Evolutionary conservation across 1,140 invertebrate species (phyloP).

Genomic region (Cherax quadricarinatus): DNA sequence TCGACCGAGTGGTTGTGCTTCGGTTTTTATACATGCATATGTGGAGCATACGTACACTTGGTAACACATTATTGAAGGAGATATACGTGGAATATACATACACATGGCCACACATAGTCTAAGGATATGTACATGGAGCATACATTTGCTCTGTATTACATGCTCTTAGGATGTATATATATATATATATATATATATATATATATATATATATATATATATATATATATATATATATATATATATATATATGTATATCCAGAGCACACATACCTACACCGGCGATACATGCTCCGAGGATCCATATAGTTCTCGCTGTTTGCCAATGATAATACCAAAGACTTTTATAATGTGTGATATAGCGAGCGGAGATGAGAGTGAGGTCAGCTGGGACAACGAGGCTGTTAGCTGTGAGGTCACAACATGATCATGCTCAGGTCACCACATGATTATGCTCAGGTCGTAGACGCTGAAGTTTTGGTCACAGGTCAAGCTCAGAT

Average conservation of each 20-base stretch:
- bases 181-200: not conserved
- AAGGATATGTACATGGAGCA: not conserved
- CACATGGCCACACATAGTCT: not conserved
- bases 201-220: no score
- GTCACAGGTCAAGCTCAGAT: no score
- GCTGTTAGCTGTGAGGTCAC: no score
- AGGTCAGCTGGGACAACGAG: no score
- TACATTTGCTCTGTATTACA: not conserved
- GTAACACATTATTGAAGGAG: not conserved
- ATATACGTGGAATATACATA: not conserved
- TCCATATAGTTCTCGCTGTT: not conserved
- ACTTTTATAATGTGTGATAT: not conserved
- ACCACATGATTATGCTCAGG: no score
- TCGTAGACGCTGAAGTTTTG: no score
- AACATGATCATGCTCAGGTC: no score
- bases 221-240: no score
- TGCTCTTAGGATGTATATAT: not conserved
- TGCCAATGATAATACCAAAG: slow-evolving; percentile 7
- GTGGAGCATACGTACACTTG: not conserved
- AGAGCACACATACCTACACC: no score
- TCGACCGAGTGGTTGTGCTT: not conserved
- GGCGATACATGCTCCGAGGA: no score
- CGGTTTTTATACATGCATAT: not conserved
- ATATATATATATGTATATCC: no score
- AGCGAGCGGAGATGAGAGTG: not conserved